phyloP scores from a whole-genome alignment of 2,888 invertebrate species.

The Cosmia trapezina region DNA sequence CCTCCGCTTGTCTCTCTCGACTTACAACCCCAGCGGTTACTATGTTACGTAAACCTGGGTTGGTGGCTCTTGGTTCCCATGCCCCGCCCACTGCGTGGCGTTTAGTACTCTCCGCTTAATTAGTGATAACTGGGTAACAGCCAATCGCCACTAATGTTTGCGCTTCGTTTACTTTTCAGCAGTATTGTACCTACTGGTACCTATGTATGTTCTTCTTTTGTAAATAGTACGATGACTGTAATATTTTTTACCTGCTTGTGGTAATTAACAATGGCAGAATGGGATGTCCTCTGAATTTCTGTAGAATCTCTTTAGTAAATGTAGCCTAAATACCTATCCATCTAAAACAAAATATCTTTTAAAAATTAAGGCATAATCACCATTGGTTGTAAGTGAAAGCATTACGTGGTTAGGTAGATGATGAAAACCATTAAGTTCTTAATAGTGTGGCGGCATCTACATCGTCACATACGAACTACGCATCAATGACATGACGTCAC shows the following conservation, averaged over 20 bases:
- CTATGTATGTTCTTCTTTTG: slow-evolving; percentile 10
- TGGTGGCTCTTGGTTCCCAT: slow-evolving; percentile 74
- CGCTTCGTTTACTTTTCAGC: slow-evolving; percentile 54
- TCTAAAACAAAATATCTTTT: neutral
- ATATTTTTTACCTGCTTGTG: neutral
- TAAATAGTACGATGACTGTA: neutral
- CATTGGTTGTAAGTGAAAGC: neutral
- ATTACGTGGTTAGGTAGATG: neutral
- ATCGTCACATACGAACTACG: too few relatives aligned
- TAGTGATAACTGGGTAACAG: slow-evolving; percentile 72
- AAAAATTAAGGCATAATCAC: neutral
- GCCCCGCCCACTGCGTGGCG: slow-evolving; percentile 77
- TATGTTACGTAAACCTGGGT: slow-evolving; percentile 44
- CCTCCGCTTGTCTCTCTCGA: slow-evolving; percentile 12
- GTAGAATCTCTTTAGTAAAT: neutral
- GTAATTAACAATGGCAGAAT: neutral
- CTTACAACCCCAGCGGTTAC: slow-evolving; percentile 19
- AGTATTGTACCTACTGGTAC: slow-evolving; percentile 14
- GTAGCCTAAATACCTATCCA: too few relatives aligned
- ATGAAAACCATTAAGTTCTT: neutral
- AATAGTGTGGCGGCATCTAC: too few relatives aligned
- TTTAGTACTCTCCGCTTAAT: slow-evolving; percentile 68
- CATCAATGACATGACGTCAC: too few relatives aligned
- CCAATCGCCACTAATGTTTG: slow-evolving; percentile 74
- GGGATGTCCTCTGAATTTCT: too few relatives aligned